Evolutionary conservation across 2,113 vertebrate species (phyloP).

Genomic region (Dasyprocta punctata): DNA sequence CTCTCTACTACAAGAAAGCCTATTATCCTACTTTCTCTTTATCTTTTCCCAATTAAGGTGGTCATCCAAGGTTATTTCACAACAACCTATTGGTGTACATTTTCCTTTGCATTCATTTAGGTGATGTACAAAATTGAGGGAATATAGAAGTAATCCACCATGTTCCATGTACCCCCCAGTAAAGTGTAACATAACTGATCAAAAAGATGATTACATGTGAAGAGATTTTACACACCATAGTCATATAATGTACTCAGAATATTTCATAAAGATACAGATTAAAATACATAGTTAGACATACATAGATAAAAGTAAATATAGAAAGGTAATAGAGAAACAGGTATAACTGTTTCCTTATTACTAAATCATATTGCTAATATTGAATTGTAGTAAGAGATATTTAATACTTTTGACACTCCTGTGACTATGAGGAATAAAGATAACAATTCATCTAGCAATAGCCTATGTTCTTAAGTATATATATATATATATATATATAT

Average conservation of each 20-base stretch:
- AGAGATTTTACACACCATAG: not conserved
- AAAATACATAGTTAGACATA: not conserved
- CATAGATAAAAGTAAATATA: not conserved
- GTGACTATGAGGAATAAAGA: not conserved
- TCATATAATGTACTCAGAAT: not conserved
- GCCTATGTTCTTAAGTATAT: not conserved
- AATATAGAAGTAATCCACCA: not conserved
- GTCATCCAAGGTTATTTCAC: not conserved
- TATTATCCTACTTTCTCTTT: not conserved
- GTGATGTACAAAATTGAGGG: not conserved
- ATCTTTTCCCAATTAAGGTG: not conserved
- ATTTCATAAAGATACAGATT: not conserved
- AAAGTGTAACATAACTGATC: not conserved
- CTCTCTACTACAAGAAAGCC: not conserved
- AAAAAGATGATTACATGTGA: not conserved
- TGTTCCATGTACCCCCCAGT: too few species aligned
- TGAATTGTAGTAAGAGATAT: not conserved
- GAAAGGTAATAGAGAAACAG: not conserved
- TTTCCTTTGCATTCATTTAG: not conserved
- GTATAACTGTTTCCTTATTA: not conserved
- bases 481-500: not conserved
- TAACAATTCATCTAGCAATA: conserved; percentile 21
- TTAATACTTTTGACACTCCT: not conserved
- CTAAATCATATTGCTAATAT: not conserved
- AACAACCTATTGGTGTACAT: not conserved